Conservation (phyloP, 2,888 invertebrate genomes). For the Malthinus seriepunctatus region DNA sequence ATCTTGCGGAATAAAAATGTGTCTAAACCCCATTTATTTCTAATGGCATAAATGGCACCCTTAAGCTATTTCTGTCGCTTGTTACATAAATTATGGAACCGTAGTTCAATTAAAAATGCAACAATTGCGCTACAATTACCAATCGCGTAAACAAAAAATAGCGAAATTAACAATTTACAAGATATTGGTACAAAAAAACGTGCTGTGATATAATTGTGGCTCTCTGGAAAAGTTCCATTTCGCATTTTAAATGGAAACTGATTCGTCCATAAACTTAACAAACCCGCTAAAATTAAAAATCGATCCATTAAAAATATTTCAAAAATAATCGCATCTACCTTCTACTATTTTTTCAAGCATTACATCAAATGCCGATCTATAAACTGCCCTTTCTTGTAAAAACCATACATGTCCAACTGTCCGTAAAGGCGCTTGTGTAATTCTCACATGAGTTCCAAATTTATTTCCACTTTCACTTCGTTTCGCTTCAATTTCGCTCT, state of each 20-base stretch:
- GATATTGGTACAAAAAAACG: slow-evolving; percentile 9
- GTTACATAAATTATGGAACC: background rate
- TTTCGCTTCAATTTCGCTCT: slow-evolving; percentile 1
- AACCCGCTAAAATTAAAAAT: slow-evolving; percentile 7
- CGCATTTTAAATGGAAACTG: slow-evolving; percentile 2
- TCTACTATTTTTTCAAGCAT: slow-evolving; percentile 3
- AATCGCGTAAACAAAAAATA: slow-evolving; percentile 14
- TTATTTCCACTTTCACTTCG: background rate
- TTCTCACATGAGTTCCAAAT: slow-evolving; percentile 13
- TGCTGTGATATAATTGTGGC: background rate
- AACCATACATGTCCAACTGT: slow-evolving; percentile 28
- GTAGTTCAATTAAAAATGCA: slow-evolving; percentile 7
- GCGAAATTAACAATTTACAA: slow-evolving; percentile 3
- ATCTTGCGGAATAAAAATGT: too few relatives aligned
- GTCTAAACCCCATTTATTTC: too few relatives aligned
- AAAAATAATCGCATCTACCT: background rate
- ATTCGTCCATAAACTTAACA: slow-evolving; percentile 6
- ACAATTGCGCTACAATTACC: slow-evolving; percentile 6
- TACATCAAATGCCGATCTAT: slow-evolving; percentile 13
- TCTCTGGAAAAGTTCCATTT: slow-evolving; percentile 2
- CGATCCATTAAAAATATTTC: too few relatives aligned
- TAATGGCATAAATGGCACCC: too few relatives aligned
- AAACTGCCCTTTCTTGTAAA: slow-evolving; percentile 20
- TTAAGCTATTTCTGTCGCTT: too few relatives aligned
- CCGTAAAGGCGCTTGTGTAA: slow-evolving; percentile 18